A percentile compares a stretch with the other conserved stretches of the same genome.
Conservation (phyloP, 2,113 vertebrate species). For the Mesocricetus auratus region DNA sequence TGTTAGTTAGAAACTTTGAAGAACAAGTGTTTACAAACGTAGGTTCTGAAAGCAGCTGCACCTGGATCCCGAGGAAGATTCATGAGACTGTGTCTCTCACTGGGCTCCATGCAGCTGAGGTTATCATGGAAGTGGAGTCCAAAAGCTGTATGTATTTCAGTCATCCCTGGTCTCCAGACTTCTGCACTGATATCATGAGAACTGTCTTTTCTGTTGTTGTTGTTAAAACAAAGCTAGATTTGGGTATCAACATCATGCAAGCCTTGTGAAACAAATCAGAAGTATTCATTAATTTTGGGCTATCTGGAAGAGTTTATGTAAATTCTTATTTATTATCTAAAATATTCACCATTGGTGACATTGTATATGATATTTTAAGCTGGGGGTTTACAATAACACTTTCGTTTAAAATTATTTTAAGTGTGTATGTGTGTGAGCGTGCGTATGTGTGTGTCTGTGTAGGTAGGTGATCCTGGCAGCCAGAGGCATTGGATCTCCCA, state of each 20-base stretch:
- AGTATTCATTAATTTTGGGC: neutral
- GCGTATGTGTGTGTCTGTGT: neutral
- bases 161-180: no score
- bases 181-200: neutral
- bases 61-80: neutral
- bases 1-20: constrained; percentile 2
- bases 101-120: neutral
- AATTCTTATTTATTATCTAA: neutral
- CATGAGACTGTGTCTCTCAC: neutral
- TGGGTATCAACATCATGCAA: neutral
- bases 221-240: neutral
- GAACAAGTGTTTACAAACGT: neutral
- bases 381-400: neutral
- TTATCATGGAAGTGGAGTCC: neutral
- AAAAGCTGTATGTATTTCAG: neutral
- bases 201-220: neutral
- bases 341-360: neutral
- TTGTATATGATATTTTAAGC: neutral
- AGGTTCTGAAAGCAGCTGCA: neutral
- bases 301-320: neutral
- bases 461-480: no score
- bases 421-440: neutral
- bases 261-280: neutral
- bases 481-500: neutral
- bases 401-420: neutral